Base-by-base conservation (phyloP, 1,140 invertebrate genomes). In the Lordiphosa stackelbergi region DNA sequence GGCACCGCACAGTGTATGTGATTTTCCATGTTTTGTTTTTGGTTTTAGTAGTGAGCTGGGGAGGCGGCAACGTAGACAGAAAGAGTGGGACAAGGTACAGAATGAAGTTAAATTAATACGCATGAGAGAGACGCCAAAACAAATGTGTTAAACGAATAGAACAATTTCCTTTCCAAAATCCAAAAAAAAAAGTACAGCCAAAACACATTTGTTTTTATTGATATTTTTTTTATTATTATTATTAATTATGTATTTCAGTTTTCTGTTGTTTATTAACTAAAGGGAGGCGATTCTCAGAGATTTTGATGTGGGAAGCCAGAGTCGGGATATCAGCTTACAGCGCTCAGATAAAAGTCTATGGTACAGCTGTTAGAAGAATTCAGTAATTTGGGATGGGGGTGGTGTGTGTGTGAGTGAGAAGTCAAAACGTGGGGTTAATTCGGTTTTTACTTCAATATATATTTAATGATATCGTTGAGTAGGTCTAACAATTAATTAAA, bases 1-100 rank as follows among this genome's bases (percentile, higher is more conserved):
- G 83, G 77, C 83, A 85, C 78, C 73, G 66, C 83, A 85, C 83
- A 83, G 73, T 85, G 83, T 78, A 85, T 66, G 62, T 72, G 71
- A 84, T 63, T 71, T 73, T 69, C 73, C 66, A 77, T 81, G 65
- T 61, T 73, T 48, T 56, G 59, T 38, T 59, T 71, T 85, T 81
- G 56, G 51, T 64, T 65, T 74, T 74, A 85, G 75, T 81, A 66
- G 68, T 71, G 66, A 83, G 55, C 53, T 61, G 60, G 52, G 60
- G 51, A 38, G 28, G 59, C 54, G 41, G 40, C 46, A 61, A 31
- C 28, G 28, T 31, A 31, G 28, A 31, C 28, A 66, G 47, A 75
- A 13, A 63, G 12, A 72, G 55, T 62, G 52, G 68, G 59, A 62
- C 60, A 31, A 40, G 46, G 78, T 40, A 65, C 38, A 71, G 7